A percentile compares a stretch with the other conserved stretches of the same genome.
phyloP scores from a whole-genome alignment of 2,888 invertebrate genomes.

The Andrena camellia region DNA sequence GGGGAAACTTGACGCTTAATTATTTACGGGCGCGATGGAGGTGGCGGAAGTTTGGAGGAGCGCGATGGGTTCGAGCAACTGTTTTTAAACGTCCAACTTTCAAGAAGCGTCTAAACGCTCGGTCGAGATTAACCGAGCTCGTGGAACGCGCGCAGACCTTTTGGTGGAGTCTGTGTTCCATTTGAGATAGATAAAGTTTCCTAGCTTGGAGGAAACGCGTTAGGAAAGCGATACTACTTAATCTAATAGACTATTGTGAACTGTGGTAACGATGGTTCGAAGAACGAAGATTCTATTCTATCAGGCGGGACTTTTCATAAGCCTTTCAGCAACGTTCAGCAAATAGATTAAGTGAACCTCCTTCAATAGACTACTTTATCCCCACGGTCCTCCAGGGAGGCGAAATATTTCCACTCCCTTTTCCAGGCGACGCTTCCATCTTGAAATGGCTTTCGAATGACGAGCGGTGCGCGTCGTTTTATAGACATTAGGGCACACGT shows the following conservation, averaged over 20 bases:
- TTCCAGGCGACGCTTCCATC: conserved; percentile 8
- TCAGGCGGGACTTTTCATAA: too few species aligned
- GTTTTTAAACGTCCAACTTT: conserved; percentile 15
- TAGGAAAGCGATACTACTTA: too few species aligned
- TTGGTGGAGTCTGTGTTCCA: too few species aligned
- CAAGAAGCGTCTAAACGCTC: neutral
- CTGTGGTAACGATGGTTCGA: too few species aligned
- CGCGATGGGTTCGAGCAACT: neutral
- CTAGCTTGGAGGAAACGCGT: too few species aligned
- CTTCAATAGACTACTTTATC: neutral
- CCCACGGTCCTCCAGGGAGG: neutral
- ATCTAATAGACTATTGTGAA: too few species aligned
- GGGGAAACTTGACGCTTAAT: conserved; percentile 26
- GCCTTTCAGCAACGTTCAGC: neutral
- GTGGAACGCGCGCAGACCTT: neutral
- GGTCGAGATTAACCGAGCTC: neutral
- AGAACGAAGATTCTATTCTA: too few species aligned
- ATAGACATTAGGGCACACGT: conserved; percentile 57
- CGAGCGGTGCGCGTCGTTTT: conserved; percentile 48
- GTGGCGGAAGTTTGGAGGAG: neutral
- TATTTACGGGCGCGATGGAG: neutral
- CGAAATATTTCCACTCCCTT: conserved; percentile 9
- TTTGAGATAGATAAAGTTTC: too few species aligned
- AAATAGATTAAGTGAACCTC: neutral
- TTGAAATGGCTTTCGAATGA: conserved; percentile 54